Percentiles rank a stretch among this genome's conserved stretches.
Evolutionary conservation across 2,113 vertebrate species (phyloP).

Genomic region (Apeltes quadracus): DNA sequence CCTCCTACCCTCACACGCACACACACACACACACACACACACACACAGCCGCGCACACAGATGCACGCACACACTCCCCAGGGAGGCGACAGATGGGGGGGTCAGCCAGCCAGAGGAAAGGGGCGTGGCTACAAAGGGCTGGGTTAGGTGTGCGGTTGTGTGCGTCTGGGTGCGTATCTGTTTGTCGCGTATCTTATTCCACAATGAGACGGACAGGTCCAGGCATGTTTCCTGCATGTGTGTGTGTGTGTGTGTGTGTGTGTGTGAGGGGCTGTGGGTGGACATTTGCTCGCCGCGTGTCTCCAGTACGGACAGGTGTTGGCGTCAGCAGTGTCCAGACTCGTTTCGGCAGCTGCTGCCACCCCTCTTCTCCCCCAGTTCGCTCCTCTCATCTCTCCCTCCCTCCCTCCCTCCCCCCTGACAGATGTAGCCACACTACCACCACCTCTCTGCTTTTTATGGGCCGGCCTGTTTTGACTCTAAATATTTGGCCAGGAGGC

Average conservation of each 20-base stretch:
- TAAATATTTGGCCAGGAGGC: conserved; percentile 86
- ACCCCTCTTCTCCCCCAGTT: conserved; percentile 44
- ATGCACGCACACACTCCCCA: conserved; percentile 60
- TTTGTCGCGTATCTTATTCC: conserved; percentile 28
- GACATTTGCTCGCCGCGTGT: conserved; percentile 81
- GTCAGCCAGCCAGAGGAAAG: conserved; percentile 71
- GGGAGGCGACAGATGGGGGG: conserved; percentile 74
- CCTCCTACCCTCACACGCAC: conserved; percentile 68
- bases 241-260: conserved; percentile 39
- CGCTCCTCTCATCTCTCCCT: conserved; percentile 45
- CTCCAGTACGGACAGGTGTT: conserved; percentile 83
- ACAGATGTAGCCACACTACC: conserved; percentile 81
- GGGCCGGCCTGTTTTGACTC: conserved; percentile 82
- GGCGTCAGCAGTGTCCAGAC: conserved; percentile 81
- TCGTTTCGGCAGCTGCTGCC: conserved; percentile 80
- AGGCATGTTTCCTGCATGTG: conserved; percentile 14
- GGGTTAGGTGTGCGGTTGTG: conserved; percentile 65
- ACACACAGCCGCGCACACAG: conserved; percentile 26
- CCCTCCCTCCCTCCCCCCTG: conserved; percentile 39
- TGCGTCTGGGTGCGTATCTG: conserved; percentile 1
- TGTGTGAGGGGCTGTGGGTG: conserved; percentile 56
- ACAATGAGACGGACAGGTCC: conserved; percentile 10
- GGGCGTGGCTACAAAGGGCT: conserved; percentile 61
- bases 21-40: conserved; percentile 57
- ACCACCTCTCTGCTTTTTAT: conserved; percentile 78